A percentile compares a stretch with the other conserved stretches of the same genome.
phyloP scores from a whole-genome alignment of 2,888 invertebrate species.

The Megaustenia siamemsis region DNA sequence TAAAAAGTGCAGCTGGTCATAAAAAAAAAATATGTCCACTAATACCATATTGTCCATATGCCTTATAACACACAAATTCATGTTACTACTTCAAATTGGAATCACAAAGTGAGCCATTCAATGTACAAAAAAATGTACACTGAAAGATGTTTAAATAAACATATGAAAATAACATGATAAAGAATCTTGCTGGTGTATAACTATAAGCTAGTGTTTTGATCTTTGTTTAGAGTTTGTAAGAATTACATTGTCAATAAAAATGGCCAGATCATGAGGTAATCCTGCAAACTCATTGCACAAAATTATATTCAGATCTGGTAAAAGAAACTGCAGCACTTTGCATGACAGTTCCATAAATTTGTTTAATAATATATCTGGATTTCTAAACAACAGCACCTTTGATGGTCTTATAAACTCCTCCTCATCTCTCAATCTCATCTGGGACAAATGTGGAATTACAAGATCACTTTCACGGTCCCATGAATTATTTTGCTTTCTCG shows the following conservation, averaged over 20 bases:
- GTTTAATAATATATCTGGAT: constrained; percentile 12
- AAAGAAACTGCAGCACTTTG: constrained; percentile 32
- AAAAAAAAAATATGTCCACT: too few relatives aligned
- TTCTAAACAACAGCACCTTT: not conserved
- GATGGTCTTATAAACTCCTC: constrained; percentile 6
- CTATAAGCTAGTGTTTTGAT: constrained; percentile 19
- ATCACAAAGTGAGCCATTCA: too few relatives aligned
- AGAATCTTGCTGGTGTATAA: too few relatives aligned
- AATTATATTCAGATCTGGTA: constrained; percentile 42
- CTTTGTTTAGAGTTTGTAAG: constrained; percentile 11
- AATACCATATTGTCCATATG: too few relatives aligned
- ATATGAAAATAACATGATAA: too few relatives aligned
- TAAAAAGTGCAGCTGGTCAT: too few relatives aligned
- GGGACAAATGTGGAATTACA: constrained; percentile 18
- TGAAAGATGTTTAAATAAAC: too few relatives aligned
- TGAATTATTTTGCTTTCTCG: not conserved
- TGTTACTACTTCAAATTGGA: too few relatives aligned
- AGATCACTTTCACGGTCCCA: not conserved
- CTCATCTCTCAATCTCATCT: constrained; percentile 9
- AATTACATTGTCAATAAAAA: constrained; percentile 46
- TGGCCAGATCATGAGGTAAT: constrained; percentile 28
- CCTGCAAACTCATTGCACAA: constrained; percentile 29
- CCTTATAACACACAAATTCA: too few relatives aligned
- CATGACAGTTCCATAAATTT: constrained; percentile 18
- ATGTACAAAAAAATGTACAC: too few relatives aligned